A percentile compares a stretch with the other conserved stretches of the same genome.
These are phyloP conservation scores for Gallinago stenura DNA, from an alignment of 2,797 vertebrate species.

Conservation along the genomic window DNA sequence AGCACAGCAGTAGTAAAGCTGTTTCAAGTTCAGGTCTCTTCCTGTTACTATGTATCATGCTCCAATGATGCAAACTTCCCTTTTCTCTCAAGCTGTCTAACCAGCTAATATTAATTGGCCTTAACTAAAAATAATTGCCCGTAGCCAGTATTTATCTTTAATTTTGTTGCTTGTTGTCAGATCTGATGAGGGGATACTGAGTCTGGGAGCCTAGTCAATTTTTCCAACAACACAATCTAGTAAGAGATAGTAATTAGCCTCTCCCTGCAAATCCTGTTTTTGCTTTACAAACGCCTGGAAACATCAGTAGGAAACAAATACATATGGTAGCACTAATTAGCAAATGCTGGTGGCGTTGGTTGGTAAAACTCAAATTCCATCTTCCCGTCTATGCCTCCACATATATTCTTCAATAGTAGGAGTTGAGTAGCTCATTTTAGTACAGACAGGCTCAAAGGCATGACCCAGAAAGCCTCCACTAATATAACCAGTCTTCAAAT, in stretches of 20 bases:
- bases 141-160: constrained; percentile 19
- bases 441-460: neutral
- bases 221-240: neutral
- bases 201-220: neutral
- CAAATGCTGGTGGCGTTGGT: neutral
- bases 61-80: neutral
- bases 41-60: neutral
- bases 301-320: constrained; percentile 13
- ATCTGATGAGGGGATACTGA: neutral
- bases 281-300: neutral
- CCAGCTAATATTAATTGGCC: neutral
- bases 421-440: neutral
- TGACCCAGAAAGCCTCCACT: neutral
- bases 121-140: constrained; percentile 1
- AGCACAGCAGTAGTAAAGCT: neutral
- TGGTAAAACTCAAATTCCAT: neutral
- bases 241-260: constrained; percentile 32
- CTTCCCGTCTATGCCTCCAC: neutral
- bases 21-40: neutral
- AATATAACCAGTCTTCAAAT: neutral
- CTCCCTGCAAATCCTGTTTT: constrained; percentile 36
- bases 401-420: neutral
- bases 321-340: constrained; percentile 21
- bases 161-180: constrained; percentile 14
- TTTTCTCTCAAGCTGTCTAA: constrained; percentile 11